phyloP scores from a whole-genome alignment of 2,797 vertebrate genomes.

The Sebastes hopkinsi region DNA sequence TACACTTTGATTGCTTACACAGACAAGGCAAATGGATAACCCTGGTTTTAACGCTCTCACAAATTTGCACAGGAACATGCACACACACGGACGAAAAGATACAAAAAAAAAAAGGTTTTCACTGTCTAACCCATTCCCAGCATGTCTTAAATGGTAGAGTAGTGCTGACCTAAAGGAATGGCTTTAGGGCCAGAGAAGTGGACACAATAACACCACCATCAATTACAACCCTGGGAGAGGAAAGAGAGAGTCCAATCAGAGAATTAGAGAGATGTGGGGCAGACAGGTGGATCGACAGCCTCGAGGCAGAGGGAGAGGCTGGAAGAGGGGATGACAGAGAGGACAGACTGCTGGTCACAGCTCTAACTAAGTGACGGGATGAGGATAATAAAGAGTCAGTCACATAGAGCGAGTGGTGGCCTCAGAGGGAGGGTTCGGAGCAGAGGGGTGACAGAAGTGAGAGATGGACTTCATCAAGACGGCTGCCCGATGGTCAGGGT shows the following conservation, averaged over 20 bases:
- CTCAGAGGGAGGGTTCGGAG: constrained; percentile 20
- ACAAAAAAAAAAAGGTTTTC: not conserved
- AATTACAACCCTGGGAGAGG: constrained; percentile 70
- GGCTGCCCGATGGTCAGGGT: constrained; percentile 52
- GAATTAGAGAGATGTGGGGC: constrained; percentile 69
- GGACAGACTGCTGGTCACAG: constrained; percentile 50
- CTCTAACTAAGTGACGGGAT: constrained; percentile 61
- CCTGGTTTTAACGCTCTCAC: not conserved
- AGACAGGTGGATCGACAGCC: constrained; percentile 69
- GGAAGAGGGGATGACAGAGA: constrained; percentile 43
- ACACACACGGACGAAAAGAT: not conserved
- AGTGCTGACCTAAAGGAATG: constrained; percentile 65
- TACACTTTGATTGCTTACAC: constrained; percentile 32
- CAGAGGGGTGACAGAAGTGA: constrained; percentile 67
- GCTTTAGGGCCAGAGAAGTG: constrained; percentile 62
- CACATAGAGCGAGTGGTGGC: constrained; percentile 47
- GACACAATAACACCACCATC: constrained; percentile 75
- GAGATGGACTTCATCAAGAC: constrained; percentile 76
- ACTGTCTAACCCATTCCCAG: constrained; percentile 30
- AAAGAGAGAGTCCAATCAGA: constrained; percentile 68
- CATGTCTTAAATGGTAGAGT: constrained; percentile 47
- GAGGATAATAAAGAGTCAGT: constrained; percentile 64
- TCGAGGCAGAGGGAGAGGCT: constrained; percentile 49
- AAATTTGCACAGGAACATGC: not conserved
- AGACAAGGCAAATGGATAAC: constrained; percentile 40